Evolutionary conservation across 2,797 vertebrate species (phyloP), one percentile per base, ranked within the genome.

Genomic region (Novumbra hubbsi): DNA sequence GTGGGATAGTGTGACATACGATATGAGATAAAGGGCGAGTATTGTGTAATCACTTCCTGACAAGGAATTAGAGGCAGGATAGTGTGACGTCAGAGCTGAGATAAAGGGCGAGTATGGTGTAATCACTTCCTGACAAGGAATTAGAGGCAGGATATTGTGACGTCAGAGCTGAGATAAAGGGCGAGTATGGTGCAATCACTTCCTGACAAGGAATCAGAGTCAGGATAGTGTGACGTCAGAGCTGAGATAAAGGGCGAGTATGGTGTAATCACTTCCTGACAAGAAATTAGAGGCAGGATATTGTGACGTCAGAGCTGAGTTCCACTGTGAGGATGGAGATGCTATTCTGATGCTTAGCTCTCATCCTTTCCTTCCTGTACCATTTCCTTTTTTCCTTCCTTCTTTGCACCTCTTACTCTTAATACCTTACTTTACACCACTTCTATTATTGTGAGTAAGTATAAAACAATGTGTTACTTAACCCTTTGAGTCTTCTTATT

Each of bases 111-210:
- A 78, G 84, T 88, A 81, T 85, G 86, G 81, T 84, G 82, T 81
- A 87, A 89, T 87, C 88, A 75, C 80, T 86, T 83, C 78, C 80
- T 65, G 57, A 81, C 72, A 69, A 87, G 78, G 81, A 85, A 38
- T 38, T n/a, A 70, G 84, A 85, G 86, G 34, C 8, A 3, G 34
- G n/a, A n/a, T n/a, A n/a, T n/a, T n/a, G n/a, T n/a, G n/a, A n/a
- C n/a, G n/a, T n/a, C n/a, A n/a, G 87, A 88, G 86, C 83, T n/a
- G n/a, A n/a, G n/a, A n/a, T n/a, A n/a, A n/a, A n/a, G n/a, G n/a
- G n/a, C n/a, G n/a, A n/a, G 85, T 88, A 81, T 85, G 86, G 81
- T 84, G 82, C 81, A 87, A 89, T 87, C 88, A 74, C 80, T 86
- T 82, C 78, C 81, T 65, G 55, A 81, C 72, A 69, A 87, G 79